Evolutionary conservation across 2,113 vertebrate genomes (phyloP), one percentile per base, ranked within the genome.

Genomic region (Rhabdomys dilectus): DNA sequence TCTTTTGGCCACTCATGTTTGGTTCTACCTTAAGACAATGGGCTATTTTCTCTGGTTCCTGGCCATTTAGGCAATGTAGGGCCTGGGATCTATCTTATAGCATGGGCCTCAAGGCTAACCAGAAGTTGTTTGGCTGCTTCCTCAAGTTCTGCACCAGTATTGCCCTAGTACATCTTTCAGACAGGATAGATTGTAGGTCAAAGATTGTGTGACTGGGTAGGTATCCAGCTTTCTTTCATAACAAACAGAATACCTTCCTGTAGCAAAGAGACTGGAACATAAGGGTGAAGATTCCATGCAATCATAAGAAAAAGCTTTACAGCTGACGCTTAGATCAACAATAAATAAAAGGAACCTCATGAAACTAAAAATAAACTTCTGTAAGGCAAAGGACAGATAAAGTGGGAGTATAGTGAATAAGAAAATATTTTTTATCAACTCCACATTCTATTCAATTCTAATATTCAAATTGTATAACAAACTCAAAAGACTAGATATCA

Each of bases 81-180:
- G 10, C 39, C 45, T 76, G 2, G 4, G 11, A 0, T 7, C 39
- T 11, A 36, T 26, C 11, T 13, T 12, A 45, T 6, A n/a, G 9
- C n/a, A 39, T 39, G 72, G n/a, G 17, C n/a, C 19, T 73, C 70
- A 73, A 73, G 3, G 22, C 22, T 39, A 39, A 39, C 7, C 19
- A 39, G 19, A 73, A n/a, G 39, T 73, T n/a, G 36, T 17, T 72
- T 72, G 17, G 36, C 36, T 16, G 17, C 36, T 72, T 7, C 36
- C 36, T n/a, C 70, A 72, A n/a, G 70, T 39, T 11, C n/a, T 73
- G 19, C 42, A 22, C 4, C 17, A 19, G 19, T n/a, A 73, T 73
- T 39, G 0, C n/a, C n/a, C 21, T 39, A 75, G 39, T 22, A 42
- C 39, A 42, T 75, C 21, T 75, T 42, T 8, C 72, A 75, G 9